Evolutionary conservation across 2,888 invertebrate genomes (phyloP).

Genomic region (Orthosia gracilis): DNA sequence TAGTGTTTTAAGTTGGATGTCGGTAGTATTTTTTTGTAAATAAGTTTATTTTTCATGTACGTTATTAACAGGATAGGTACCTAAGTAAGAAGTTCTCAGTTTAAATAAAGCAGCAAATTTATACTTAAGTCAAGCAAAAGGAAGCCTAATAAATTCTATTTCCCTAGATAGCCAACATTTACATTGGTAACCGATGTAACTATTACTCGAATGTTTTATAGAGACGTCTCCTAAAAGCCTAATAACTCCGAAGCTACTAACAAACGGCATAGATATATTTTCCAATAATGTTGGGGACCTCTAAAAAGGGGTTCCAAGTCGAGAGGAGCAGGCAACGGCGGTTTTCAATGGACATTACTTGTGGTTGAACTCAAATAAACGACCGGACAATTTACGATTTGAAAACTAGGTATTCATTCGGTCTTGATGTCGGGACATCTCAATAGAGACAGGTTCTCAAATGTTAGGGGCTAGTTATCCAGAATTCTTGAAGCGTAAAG

Average conservation of each 20-base stretch:
- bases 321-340: constrained; percentile 40
- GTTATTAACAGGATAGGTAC: background rate
- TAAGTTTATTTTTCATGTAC: too few species aligned
- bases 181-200: background rate
- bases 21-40: too few species aligned
- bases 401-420: constrained; percentile 46
- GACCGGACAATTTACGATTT: constrained; percentile 55
- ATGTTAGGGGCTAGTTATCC: constrained; percentile 37
- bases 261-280: constrained; percentile 52
- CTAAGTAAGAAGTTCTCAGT: too few species aligned
- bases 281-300: constrained; percentile 54
- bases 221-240: background rate
- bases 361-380: constrained; percentile 59
- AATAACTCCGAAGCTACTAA: constrained; percentile 32
- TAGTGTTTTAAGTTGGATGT: too few species aligned
- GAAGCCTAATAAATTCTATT: background rate
- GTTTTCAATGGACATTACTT: constrained; percentile 61
- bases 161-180: background rate
- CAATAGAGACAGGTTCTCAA: constrained; percentile 39
- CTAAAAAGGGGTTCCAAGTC: constrained; percentile 56
- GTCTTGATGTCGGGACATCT: constrained; percentile 24
- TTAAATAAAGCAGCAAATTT: too few species aligned
- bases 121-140: background rate
- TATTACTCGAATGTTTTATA: constrained; percentile 3
- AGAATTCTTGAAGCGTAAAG: constrained; percentile 26